Conservation (phyloP, 2,113 vertebrate species). For the Puntigrus tetrazona region DNA sequence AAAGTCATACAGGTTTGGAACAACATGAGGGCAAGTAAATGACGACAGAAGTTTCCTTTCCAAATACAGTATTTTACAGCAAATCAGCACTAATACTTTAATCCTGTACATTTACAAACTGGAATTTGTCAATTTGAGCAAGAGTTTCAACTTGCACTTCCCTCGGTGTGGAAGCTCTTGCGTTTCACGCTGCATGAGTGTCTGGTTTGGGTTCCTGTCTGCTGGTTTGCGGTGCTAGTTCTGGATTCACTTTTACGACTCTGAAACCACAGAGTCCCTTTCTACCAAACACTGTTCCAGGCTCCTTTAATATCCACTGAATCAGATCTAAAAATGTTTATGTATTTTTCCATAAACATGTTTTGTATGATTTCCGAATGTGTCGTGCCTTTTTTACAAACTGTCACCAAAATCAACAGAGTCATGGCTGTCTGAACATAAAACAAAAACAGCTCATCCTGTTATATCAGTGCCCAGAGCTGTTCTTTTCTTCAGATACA, state of each 20-base stretch:
- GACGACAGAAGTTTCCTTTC: not conserved
- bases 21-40: not conserved
- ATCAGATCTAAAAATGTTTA: conserved; percentile 8
- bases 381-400: not conserved
- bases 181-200: not conserved
- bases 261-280: conserved; percentile 12
- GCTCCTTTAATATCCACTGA: not conserved
- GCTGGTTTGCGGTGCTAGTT: conserved; percentile 36
- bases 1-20: not conserved
- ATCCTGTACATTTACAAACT: not conserved
- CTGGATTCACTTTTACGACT: conserved; percentile 10
- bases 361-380: conserved; percentile 13
- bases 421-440: not conserved
- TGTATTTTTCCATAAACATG: conserved; percentile 26
- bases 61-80: not conserved
- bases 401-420: not conserved
- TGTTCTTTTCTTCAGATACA: not conserved
- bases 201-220: conserved; percentile 38
- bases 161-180: not conserved
- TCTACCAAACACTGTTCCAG: conserved; percentile 13
- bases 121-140: not conserved
- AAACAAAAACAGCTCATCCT: not conserved
- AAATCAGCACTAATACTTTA: not conserved
- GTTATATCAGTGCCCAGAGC: not conserved
- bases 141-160: not conserved